phyloP scores from a whole-genome alignment of 2,113 vertebrate species.

The Macrotis lagotis region DNA sequence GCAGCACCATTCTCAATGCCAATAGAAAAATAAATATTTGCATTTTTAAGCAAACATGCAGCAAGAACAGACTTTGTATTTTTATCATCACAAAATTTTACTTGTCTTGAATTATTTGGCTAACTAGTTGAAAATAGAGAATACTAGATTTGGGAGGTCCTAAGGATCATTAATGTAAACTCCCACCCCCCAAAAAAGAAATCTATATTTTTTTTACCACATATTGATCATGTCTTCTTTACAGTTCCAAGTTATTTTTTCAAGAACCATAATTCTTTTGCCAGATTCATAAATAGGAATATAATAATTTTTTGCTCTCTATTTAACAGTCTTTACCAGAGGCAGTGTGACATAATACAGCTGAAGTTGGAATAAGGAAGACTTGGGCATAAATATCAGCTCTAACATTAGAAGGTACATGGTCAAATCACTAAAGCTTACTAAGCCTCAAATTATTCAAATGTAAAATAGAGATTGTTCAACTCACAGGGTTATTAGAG shows the following conservation, averaged over 20 bases:
- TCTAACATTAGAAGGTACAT: background rate
- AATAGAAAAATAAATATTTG: background rate
- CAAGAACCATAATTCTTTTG: background rate
- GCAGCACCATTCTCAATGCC: background rate
- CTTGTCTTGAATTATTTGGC: background rate
- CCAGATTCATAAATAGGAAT: background rate
- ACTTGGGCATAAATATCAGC: background rate
- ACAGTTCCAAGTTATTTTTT: background rate
- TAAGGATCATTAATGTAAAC: background rate
- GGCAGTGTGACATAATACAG: background rate
- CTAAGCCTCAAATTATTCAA: background rate
- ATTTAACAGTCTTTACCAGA: background rate
- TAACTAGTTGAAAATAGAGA: background rate
- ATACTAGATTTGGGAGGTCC: background rate
- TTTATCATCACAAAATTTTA: background rate
- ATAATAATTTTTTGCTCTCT: background rate
- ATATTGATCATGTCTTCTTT: background rate
- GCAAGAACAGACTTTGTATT: background rate
- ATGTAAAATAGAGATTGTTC: background rate
- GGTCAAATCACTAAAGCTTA: background rate
- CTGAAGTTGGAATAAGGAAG: no score
- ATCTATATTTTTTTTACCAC: background rate
- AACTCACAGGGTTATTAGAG: background rate
- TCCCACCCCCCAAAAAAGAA: background rate
- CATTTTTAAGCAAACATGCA: background rate